Evolutionary conservation across 2,113 vertebrate genomes (phyloP).

Genomic region (Labrus mixtus): DNA sequence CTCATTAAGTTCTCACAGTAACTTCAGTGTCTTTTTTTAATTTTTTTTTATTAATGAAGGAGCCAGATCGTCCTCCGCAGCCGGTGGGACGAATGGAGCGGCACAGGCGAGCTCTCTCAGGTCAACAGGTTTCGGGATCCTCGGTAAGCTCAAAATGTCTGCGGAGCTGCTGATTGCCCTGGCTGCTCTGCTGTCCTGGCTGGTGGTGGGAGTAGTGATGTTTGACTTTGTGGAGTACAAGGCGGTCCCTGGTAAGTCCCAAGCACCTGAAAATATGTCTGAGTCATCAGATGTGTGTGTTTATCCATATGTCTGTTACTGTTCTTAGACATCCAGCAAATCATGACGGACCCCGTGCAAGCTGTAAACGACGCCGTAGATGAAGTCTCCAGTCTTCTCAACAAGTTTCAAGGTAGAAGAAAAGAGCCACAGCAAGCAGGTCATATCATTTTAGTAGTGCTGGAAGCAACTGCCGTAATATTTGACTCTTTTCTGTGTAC

Average conservation of each 20-base stretch:
- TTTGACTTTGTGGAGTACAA: conserved; percentile 97
- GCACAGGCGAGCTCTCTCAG: conserved; percentile 79
- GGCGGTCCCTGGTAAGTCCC: conserved; percentile 87
- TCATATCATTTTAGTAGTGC: background rate
- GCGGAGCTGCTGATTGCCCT: conserved; percentile 93
- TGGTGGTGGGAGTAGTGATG: conserved; percentile 92
- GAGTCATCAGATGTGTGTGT: background rate
- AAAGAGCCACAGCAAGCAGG: background rate
- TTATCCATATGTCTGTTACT: background rate
- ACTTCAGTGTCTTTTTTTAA: background rate
- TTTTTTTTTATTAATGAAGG: conserved; percentile 40
- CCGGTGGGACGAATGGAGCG: conserved; percentile 81
- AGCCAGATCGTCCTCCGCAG: conserved; percentile 66
- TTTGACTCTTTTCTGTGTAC: background rate
- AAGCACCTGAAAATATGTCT: background rate
- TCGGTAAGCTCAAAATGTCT: conserved; percentile 89
- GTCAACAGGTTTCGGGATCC: conserved; percentile 84
- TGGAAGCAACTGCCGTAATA: background rate
- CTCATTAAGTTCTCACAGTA: background rate
- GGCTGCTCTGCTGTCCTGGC: conserved; percentile 92
- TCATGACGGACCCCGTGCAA: conserved; percentile 75
- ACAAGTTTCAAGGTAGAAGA: conserved; percentile 77
- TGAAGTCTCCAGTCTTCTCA: conserved; percentile 71
- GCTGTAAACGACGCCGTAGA: conserved; percentile 78
- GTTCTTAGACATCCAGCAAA: conserved; percentile 76